Base-by-base conservation (phyloP, 2,797 vertebrate species). In the Chloroceryle inda region DNA sequence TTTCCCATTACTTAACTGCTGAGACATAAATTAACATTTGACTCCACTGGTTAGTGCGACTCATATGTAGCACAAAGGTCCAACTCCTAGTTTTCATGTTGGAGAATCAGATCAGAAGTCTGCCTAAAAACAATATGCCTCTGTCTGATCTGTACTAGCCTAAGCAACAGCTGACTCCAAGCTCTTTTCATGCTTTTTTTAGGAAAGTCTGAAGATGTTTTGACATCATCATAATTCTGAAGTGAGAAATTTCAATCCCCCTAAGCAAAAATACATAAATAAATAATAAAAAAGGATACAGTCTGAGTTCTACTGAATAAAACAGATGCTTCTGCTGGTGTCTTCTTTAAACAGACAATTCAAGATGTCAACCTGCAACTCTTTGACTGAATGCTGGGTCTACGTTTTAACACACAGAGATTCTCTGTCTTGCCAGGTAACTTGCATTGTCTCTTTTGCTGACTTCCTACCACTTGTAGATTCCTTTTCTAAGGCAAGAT, bases 1-100 rank as follows among this genome's bases (percentile, higher is more conserved):
- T 94, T 87, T 90, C 67, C 49, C 86, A 52, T 67, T 92, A 91
- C 69, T 95, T 92, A 90, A 84, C 88, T 31, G 63, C 62, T 0
- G 9, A 86, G 73, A 94, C 44, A 68, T 45, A 94, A 94, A 95
- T 91, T 88, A 91, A 88, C 63, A 63, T 84, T 71, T 93, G 79
- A 86, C 82, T 92, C 61, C 62, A n/a, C 38, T 92, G 77, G 66
- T 79, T 63, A 26, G 21, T 76, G 44, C 52, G 82, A 56, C 29
- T 93, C 33, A 45, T 58, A 52, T 6, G 6, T 7, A 94, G 59
- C 66, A 88, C 4, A 1, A 35, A 95, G 93, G 71, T 82, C 59
- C 69, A 89, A 84, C 52, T 89, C 80, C 52, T 67, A 26, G 74
- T 68, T 94, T 76, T 71, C n/a, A 81, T n/a, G 79, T 76, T 88